phyloP scores from a whole-genome alignment of 2,888 invertebrate genomes.

The Calephelis perditalis region DNA sequence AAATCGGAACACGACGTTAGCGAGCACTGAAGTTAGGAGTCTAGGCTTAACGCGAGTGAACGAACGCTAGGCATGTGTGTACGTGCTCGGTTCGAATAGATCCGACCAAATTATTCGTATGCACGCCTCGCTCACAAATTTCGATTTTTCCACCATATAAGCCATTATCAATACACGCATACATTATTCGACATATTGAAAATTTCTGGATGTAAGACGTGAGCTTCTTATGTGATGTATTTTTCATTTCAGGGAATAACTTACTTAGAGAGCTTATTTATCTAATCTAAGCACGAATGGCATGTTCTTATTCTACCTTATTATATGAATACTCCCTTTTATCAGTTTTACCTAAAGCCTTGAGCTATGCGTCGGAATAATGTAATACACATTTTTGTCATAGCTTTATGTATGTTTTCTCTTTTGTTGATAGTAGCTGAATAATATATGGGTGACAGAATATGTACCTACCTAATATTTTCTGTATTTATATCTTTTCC shows the following conservation, averaged over 20 bases:
- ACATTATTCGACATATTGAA: slow-evolving; percentile 52
- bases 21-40: no score
- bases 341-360: no score
- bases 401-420: no score
- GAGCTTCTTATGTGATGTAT: slow-evolving; percentile 34
- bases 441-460: no score
- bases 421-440: no score
- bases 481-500: no score
- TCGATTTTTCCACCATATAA: slow-evolving; percentile 35
- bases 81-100: neutral
- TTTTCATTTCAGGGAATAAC: slow-evolving; percentile 23
- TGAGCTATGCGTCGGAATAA: no score
- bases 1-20: no score
- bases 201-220: slow-evolving; percentile 51
- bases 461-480: no score
- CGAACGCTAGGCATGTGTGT: no score
- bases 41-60: no score
- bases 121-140: slow-evolving; percentile 21
- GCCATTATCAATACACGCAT: slow-evolving; percentile 36
- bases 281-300: slow-evolving; percentile 21
- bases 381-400: no score
- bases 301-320: slow-evolving; percentile 4
- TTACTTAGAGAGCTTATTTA: slow-evolving; percentile 34
- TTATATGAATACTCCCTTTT: neutral
- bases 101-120: neutral